phyloP scores from a whole-genome alignment of 2,888 invertebrate species.

The Stenchaetothrips biformis region DNA sequence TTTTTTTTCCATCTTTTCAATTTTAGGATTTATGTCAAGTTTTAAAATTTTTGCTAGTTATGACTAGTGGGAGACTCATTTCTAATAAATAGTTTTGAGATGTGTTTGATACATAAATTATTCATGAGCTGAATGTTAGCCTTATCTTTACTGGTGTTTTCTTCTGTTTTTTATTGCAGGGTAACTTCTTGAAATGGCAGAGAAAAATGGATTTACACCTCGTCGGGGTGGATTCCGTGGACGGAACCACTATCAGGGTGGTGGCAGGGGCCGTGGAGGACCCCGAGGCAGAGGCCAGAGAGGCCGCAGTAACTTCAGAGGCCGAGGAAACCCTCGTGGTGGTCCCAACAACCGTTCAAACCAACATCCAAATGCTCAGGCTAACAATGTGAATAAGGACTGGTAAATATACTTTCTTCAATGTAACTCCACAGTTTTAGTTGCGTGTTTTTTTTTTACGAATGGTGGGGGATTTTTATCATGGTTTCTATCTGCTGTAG shows the following conservation, averaged over 20 bases:
- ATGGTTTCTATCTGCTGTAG: background rate
- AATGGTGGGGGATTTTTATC: background rate
- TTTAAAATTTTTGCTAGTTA: background rate
- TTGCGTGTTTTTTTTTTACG: background rate
- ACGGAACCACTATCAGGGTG: background rate
- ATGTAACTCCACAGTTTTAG: background rate
- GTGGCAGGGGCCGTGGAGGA: background rate
- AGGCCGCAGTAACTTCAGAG: conserved; percentile 1
- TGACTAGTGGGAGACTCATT: background rate
- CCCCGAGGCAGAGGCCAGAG: background rate
- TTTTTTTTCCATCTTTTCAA: background rate
- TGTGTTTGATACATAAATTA: background rate
- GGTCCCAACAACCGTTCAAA: background rate
- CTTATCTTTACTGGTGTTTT: background rate
- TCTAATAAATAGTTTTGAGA: background rate
- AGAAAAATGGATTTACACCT: background rate
- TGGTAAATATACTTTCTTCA: background rate
- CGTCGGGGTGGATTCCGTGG: conserved; percentile 4
- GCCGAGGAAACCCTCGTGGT: background rate
- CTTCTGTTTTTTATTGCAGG: background rate
- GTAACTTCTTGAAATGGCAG: background rate
- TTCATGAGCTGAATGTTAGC: too few species aligned
- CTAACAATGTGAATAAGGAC: background rate
- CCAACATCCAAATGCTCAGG: background rate
- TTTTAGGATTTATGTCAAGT: background rate